phyloP scores from a whole-genome alignment of 2,113 vertebrate species.

The human (Homo sapiens) region DNA sequence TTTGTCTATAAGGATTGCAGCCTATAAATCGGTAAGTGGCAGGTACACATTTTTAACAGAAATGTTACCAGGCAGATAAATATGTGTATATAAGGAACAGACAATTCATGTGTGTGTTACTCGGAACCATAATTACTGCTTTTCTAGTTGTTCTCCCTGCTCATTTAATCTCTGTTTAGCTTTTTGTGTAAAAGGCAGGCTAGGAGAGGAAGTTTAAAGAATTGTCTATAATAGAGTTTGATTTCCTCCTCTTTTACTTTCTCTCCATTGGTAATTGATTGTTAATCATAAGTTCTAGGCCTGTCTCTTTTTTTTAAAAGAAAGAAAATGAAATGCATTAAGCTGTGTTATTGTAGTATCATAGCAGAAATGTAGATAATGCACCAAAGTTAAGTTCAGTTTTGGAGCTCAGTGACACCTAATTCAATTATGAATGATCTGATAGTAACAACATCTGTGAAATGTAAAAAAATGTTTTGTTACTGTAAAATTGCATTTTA shows the following conservation, averaged over 20 bases:
- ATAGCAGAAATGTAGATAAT: neutral
- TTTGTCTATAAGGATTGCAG: conserved; percentile 93
- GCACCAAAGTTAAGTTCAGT: neutral
- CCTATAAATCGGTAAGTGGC: conserved; percentile 94
- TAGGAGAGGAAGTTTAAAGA: conserved; percentile 45
- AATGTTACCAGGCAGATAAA: conserved; percentile 7
- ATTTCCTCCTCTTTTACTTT: conserved; percentile 6
- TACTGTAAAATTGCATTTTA: conserved; percentile 14
- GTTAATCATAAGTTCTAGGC: neutral
- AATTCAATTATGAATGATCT: neutral
- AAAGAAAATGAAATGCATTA: neutral
- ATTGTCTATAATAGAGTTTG: neutral
- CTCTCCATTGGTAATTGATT: conserved; percentile 11
- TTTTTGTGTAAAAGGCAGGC: conserved; percentile 37
- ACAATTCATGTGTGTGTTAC: conserved; percentile 7
- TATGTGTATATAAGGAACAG: conserved; percentile 42
- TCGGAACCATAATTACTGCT: conserved; percentile 35
- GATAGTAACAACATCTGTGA: neutral
- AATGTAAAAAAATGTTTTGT: neutral
- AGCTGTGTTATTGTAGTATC: neutral
- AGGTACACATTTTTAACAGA: conserved; percentile 46
- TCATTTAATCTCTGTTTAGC: conserved; percentile 55
- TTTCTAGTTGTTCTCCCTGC: conserved; percentile 16
- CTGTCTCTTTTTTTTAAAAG: neutral
- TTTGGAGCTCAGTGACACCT: conserved; percentile 33